These are phyloP conservation scores for Upupa epops DNA, from an alignment of 2,113 vertebrate species.

Conservation along the genomic window DNA sequence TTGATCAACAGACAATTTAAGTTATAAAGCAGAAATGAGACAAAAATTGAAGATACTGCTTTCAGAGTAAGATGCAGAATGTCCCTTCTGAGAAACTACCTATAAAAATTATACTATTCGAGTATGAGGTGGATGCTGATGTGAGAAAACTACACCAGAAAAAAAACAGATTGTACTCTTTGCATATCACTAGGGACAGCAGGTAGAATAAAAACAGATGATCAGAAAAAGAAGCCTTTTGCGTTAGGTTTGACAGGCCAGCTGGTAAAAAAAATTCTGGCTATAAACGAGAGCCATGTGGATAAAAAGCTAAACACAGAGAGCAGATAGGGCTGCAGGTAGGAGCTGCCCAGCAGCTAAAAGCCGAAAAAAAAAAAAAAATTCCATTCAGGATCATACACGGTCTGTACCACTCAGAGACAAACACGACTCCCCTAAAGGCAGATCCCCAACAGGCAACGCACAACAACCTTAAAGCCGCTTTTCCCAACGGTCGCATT, in stretches of 20 bases:
- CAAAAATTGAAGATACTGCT: background rate
- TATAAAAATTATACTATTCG: background rate
- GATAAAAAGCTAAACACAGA: accelerated
- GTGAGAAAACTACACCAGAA: background rate
- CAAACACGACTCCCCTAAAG: accelerated
- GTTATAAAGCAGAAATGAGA: background rate
- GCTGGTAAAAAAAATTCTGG: background rate
- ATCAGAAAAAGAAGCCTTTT: background rate
- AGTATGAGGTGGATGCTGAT: background rate
- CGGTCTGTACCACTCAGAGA: background rate
- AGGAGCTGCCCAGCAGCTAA: background rate
- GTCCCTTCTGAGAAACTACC: background rate
- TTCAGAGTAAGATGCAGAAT: background rate
- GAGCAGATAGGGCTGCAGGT: background rate
- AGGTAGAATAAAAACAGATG: background rate
- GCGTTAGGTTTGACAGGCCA: background rate
- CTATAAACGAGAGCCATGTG: no score
- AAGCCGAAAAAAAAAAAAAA: background rate
- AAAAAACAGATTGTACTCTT: background rate
- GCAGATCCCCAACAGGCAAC: background rate
- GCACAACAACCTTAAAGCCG: accelerated
- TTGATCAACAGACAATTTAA: background rate
- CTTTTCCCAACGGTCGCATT: accelerated
- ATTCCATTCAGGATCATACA: background rate
- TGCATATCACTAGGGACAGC: background rate